Conservation (phyloP, 2,888 invertebrate species). For the Adela reaumurella region DNA sequence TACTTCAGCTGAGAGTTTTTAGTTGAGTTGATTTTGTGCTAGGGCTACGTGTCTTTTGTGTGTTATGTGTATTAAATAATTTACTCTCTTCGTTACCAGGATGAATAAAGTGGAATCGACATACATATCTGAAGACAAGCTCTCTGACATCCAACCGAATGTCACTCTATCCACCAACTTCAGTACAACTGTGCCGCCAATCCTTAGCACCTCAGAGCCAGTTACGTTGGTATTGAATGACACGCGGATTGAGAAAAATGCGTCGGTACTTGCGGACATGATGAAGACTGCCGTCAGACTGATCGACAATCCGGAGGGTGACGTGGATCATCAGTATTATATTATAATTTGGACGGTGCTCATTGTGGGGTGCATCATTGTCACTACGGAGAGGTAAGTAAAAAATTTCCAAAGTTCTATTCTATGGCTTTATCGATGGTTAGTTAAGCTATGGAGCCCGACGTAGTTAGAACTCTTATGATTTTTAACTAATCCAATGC, state of each 20-base stretch:
- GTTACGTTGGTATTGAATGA: no score
- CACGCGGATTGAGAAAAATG: constrained; percentile 15
- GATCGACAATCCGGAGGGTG: constrained; percentile 19
- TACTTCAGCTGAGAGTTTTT: no score
- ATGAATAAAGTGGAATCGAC: constrained; percentile 36
- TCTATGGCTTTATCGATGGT: no score
- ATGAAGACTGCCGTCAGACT: constrained; percentile 25
- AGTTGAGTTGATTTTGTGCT: no score
- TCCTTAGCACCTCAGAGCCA: no score
- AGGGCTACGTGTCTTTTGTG: no score
- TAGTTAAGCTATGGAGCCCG: no score
- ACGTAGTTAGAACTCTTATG: no score
- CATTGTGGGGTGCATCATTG: constrained; percentile 55
- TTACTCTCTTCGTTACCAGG: constrained; percentile 25
- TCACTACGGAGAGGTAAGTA: constrained; percentile 53
- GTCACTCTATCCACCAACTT: neutral
- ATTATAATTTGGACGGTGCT: constrained; percentile 59
- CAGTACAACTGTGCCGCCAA: no score
- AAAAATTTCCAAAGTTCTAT: no score
- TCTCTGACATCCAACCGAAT: neutral
- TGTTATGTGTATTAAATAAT: no score
- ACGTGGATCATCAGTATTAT: constrained; percentile 27
- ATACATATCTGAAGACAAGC: neutral
- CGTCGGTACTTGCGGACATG: constrained; percentile 27
- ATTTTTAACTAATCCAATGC: no score